These are phyloP conservation scores for Megaleporinus macrocephalus DNA, from an alignment of 2,113 vertebrate species.

Conservation along the genomic window DNA sequence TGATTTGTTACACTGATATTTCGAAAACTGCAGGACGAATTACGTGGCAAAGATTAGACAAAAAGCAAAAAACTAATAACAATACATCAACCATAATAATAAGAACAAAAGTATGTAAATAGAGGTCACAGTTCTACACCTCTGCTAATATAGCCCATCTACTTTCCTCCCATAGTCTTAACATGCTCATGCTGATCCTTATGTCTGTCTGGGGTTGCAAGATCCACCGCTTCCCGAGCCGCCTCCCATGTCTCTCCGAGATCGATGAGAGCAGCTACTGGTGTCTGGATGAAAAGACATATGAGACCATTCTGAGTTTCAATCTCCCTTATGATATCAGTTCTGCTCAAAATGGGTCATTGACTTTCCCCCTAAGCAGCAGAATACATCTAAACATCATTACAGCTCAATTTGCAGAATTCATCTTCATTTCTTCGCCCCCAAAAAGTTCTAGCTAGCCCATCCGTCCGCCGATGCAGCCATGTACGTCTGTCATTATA, in stretches of 20 bases:
- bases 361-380: conserved; percentile 58
- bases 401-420: conserved; percentile 48
- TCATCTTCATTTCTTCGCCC: conserved; percentile 64
- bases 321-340: conserved; percentile 63
- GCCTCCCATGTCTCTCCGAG: conserved; percentile 23
- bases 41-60: too few relatives aligned
- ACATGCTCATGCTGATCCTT: neutral
- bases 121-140: neutral
- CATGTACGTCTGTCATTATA: conserved; percentile 60
- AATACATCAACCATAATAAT: too few relatives aligned
- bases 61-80: too few relatives aligned
- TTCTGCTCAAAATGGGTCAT: conserved; percentile 64
- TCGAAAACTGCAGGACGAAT: too few relatives aligned
- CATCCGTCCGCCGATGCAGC: conserved; percentile 53
- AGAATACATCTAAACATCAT: conserved; percentile 51
- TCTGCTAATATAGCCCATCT: neutral
- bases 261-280: conserved; percentile 13
- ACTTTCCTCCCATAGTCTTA: neutral
- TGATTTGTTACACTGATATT: too few relatives aligned
- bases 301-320: conserved; percentile 60
- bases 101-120: too few relatives aligned
- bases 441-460: conserved; percentile 51
- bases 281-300: conserved; percentile 49
- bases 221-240: conserved; percentile 18
- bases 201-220: conserved; percentile 5